Evolutionary conservation across 2,888 invertebrate species (phyloP).

Genomic region (Sisyra nigra): DNA sequence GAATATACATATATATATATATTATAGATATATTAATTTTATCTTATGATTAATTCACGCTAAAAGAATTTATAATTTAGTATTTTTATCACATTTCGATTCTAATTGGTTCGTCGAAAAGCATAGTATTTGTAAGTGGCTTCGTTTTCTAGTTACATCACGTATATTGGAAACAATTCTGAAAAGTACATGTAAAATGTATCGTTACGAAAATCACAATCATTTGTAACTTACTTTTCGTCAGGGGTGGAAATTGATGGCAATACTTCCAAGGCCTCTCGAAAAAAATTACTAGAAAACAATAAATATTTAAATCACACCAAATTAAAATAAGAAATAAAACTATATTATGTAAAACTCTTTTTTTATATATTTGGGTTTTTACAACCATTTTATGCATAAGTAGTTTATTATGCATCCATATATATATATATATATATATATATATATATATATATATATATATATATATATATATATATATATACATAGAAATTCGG

Average conservation of each 20-base stretch:
- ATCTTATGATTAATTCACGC: no score
- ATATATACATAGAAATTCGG: no score
- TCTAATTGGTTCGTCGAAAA: constrained; percentile 21
- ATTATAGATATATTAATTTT: neutral
- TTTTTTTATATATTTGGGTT: no score
- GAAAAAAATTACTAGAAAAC: constrained; percentile 50
- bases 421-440: neutral
- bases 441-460: no score
- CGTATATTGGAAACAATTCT: constrained; percentile 46
- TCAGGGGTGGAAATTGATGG: constrained; percentile 47
- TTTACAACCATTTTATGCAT: no score
- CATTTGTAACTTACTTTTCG: constrained; percentile 33
- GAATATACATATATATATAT: no score
- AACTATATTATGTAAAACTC: no score
- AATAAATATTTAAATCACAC: constrained; percentile 9
- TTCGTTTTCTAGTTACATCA: constrained; percentile 41
- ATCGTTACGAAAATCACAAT: constrained; percentile 13
- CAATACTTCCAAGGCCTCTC: constrained; percentile 65
- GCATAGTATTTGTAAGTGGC: constrained; percentile 52
- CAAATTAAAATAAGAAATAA: constrained; percentile 8
- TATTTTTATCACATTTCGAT: no score
- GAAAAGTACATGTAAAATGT: constrained; percentile 17
- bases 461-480: neutral
- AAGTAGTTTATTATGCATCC: neutral
- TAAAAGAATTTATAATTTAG: no score